phyloP scores from a whole-genome alignment of 2,888 invertebrate genomes.

The Zaprionus obscuricornis region DNA sequence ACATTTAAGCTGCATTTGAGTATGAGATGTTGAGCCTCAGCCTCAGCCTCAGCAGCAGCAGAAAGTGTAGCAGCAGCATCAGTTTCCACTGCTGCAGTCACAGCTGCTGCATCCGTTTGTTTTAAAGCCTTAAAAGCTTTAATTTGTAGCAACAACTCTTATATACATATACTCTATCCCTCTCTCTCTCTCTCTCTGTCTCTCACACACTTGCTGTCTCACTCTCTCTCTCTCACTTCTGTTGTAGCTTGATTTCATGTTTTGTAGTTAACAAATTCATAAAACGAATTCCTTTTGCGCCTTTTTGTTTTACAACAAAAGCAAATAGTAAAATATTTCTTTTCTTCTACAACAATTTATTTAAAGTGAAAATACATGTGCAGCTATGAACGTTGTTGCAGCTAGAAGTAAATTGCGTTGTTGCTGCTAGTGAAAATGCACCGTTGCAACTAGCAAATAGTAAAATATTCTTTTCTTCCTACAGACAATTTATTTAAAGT shows the following conservation, averaged over 20 bases:
- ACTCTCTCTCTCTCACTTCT: conserved; percentile 2
- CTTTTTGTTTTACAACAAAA: conserved; percentile 50
- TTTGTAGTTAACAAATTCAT: conserved; percentile 72
- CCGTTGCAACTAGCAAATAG: too few species aligned
- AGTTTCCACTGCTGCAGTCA: conserved; percentile 3
- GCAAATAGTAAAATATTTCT: too few species aligned
- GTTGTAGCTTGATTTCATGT: conserved; percentile 61
- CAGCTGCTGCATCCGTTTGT: too few species aligned
- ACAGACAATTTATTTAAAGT: too few species aligned
- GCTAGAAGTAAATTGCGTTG: too few species aligned
- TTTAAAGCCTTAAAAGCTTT: conserved; percentile 6
- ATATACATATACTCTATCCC: background rate
- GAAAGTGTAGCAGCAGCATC: too few species aligned
- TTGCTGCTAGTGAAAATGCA: too few species aligned
- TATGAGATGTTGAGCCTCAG: background rate
- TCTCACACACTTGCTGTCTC: background rate
- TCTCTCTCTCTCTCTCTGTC: background rate
- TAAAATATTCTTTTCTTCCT: too few species aligned
- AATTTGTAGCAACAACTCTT: background rate
- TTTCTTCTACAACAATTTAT: too few species aligned
- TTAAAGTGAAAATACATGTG: too few species aligned
- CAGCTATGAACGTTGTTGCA: too few species aligned
- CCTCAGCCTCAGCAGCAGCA: too few species aligned
- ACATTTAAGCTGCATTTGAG: conserved; percentile 40
- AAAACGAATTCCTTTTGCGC: conserved; percentile 63